Conservation (phyloP, 2,888 invertebrate genomes). For the Caenorhabditis imperialis region DNA sequence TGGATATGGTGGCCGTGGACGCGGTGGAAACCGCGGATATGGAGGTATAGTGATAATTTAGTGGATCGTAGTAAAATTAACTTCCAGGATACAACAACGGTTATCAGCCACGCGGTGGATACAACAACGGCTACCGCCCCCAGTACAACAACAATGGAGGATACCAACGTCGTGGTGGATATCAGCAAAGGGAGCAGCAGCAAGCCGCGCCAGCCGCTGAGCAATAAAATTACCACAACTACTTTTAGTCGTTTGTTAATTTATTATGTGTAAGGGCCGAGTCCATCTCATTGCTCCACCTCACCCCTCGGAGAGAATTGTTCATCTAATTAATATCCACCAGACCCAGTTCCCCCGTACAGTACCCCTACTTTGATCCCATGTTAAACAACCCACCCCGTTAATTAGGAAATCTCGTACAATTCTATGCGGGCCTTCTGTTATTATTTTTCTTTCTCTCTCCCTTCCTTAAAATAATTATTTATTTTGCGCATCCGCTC, state of each 20-base stretch:
- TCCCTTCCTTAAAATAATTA: constrained; percentile 53
- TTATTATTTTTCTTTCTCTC: too few relatives aligned
- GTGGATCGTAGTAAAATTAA: constrained; percentile 11
- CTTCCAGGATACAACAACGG: constrained; percentile 53
- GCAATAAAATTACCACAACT: constrained; percentile 19
- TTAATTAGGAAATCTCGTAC: constrained; percentile 53
- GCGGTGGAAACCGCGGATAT: constrained; percentile 59
- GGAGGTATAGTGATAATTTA: constrained; percentile 27
- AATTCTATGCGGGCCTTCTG: constrained; percentile 55
- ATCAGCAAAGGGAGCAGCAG: constrained; percentile 33
- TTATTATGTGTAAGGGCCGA: constrained; percentile 52
- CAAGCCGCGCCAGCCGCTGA: constrained; percentile 28
- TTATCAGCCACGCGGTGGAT: constrained; percentile 46
- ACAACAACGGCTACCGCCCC: constrained; percentile 49
- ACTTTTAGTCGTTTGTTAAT: constrained; percentile 48
- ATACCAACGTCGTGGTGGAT: constrained; percentile 47
- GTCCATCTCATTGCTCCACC: too few relatives aligned
- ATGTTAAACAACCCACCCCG: constrained; percentile 44
- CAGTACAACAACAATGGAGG: constrained; percentile 45
- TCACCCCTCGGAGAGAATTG: constrained; percentile 20
- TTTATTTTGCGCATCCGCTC: constrained; percentile 46
- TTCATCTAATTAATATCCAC: constrained; percentile 20
- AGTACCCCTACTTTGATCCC: constrained; percentile 21
- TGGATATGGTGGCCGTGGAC: constrained; percentile 64
- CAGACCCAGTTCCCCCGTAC: too few relatives aligned